Base-by-base conservation (phyloP, 2,888 invertebrate species). In the Chouioia cunea region DNA sequence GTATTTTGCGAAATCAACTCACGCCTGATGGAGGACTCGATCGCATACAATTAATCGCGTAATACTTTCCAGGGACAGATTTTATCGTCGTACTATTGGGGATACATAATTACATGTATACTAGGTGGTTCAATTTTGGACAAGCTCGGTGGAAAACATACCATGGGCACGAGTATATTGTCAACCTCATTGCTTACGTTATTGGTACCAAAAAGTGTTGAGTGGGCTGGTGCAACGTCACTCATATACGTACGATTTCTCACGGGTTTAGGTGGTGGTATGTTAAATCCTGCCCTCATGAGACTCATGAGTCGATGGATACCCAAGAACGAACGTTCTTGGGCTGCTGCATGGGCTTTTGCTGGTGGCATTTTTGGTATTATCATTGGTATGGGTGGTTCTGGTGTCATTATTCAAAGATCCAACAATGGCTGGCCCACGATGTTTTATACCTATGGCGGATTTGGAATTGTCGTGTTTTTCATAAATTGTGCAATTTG, bases 401-500 rank as follows among this genome's bases (percentile, higher is more conserved):
- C 92, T 6, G 93, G 93, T 0, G 83, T 91, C 22, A 85, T 93
- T 3, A 89, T 94, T 62, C 89, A 90, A 74, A 87, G 89, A 58
- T 78, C 79, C 4, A 89, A 89, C 18, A 86, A 60, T 2, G 90
- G 91, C 23, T 94, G 94, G 94, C 88, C 91, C 15, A 89, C 91
- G 0, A 93, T 94, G 1, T 95, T 95, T 85, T 95, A 94, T 79
- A 87, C 94, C 43, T 94, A 94, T 80, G 95, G 95, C 16, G 88
- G 88, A 4, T 79, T 93, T 14, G 93, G 93, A 18, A 86, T 93
- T 4, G 59, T 93, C 0, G 94, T 94, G 94, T 93, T 91, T 77
- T 81, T 91, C 65, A 78, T 92, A 70, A 92, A 91, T 88, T 89
- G 90, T 3, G 14, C 81, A 0, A 43, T 82, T 0, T 83, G 86